These are phyloP conservation scores for Bolborhynchus lineola DNA, from an alignment of 2,113 vertebrate genomes.

Conservation along the genomic window DNA sequence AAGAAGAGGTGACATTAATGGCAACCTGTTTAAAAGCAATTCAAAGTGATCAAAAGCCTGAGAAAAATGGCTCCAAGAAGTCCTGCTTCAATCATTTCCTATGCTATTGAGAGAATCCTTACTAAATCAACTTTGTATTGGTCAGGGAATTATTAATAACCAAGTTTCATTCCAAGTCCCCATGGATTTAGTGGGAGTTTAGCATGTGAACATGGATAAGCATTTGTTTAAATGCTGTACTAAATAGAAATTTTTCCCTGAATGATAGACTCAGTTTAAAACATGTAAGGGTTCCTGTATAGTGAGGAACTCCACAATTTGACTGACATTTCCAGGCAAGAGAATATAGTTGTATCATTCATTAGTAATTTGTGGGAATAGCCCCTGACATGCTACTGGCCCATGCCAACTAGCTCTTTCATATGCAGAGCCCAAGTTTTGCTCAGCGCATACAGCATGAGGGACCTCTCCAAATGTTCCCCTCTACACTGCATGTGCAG, in stretches of 20 bases:
- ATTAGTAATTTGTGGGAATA: neutral
- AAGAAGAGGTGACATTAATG: neutral
- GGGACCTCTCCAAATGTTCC: neutral
- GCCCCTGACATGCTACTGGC: neutral
- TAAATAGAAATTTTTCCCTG: neutral
- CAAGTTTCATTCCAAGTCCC: neutral
- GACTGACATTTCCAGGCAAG: neutral
- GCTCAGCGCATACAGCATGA: neutral
- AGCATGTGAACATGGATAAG: neutral
- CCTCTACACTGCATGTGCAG: neutral
- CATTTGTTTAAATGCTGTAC: neutral
- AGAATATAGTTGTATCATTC: neutral
- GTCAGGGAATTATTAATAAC: neutral
- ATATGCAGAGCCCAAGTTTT: neutral
- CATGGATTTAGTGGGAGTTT: neutral
- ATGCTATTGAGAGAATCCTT: neutral
- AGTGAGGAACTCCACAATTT: neutral
- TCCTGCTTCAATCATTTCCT: neutral
- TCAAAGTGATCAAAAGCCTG: neutral
- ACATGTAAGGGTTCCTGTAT: accelerated
- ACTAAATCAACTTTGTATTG: neutral
- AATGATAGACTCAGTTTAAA: neutral
- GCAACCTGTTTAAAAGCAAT: neutral
- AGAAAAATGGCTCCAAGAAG: neutral
- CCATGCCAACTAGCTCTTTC: neutral